phyloP scores from a whole-genome alignment of 53 echinoderm and acorn worm genomes.

The Crossaster papposus region DNA sequence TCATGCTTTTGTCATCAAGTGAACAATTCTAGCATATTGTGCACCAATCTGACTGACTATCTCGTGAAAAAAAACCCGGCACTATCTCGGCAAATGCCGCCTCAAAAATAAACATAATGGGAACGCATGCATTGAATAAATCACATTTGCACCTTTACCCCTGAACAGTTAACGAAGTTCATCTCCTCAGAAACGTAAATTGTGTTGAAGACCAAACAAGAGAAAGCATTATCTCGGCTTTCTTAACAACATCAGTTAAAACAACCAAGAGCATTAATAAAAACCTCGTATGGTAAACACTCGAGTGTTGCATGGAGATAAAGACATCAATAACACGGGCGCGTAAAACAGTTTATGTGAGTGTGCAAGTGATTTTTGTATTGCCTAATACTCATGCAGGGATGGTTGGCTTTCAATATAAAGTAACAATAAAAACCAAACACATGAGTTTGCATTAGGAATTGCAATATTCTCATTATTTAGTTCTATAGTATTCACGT shows the following conservation, averaged over 20 bases:
- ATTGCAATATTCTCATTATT: background rate
- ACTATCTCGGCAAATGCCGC: background rate
- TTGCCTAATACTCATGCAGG: background rate
- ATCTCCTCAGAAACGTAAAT: background rate
- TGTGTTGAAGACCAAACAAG: background rate
- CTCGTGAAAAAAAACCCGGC: background rate
- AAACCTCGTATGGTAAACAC: background rate
- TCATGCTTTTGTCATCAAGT: too few species aligned
- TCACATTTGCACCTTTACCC: background rate
- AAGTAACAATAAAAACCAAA: background rate
- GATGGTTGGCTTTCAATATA: background rate
- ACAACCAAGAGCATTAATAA: background rate
- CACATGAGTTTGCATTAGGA: background rate
- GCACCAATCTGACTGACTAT: too few species aligned
- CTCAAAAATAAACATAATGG: background rate
- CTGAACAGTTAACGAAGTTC: background rate
- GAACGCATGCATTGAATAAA: background rate
- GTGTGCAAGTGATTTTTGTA: background rate
- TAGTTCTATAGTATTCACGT: background rate
- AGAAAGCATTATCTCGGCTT: background rate
- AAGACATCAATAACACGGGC: background rate
- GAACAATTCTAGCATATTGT: too few species aligned
- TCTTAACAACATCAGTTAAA: background rate
- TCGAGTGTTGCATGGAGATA: constrained; percentile 1
- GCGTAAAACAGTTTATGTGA: background rate